These are phyloP conservation scores for Camponotus fellah DNA, from an alignment of 2,888 invertebrate species.

Conservation along the genomic window DNA sequence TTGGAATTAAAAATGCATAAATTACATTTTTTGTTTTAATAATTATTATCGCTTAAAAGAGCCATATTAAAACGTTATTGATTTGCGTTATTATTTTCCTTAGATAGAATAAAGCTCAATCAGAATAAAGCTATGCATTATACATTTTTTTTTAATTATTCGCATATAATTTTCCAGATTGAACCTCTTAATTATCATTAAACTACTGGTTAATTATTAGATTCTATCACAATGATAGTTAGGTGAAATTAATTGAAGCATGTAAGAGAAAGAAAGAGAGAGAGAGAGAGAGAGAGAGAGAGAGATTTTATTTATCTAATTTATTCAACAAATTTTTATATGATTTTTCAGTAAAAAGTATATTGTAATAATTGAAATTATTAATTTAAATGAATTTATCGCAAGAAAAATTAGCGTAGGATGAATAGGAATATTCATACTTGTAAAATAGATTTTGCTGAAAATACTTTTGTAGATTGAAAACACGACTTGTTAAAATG, in stretches of 20 bases:
- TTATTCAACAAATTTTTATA: not conserved
- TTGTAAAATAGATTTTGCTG: not conserved
- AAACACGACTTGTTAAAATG: not conserved
- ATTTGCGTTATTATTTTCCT: not conserved
- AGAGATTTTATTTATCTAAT: not conserved
- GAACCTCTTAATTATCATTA: not conserved
- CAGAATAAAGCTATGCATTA: no score
- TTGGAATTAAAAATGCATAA: not conserved
- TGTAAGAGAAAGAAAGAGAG: not conserved
- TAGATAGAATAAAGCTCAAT: not conserved
- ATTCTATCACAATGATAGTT: not conserved
- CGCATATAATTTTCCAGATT: not conserved
- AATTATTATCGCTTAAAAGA: not conserved
- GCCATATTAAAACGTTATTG: not conserved
- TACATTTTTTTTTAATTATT: not conserved
- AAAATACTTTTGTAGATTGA: slow-evolving; percentile 1
- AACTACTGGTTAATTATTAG: not conserved
- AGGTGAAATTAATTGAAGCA: not conserved
- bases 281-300: no score
- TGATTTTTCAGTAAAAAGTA: not conserved
- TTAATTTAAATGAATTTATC: not conserved
- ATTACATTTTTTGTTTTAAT: not conserved
- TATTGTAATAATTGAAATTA: not conserved
- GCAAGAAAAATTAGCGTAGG: not conserved
- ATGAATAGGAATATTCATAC: not conserved